Base-by-base conservation (phyloP, 2,797 vertebrate species). In the Huso huso region DNA sequence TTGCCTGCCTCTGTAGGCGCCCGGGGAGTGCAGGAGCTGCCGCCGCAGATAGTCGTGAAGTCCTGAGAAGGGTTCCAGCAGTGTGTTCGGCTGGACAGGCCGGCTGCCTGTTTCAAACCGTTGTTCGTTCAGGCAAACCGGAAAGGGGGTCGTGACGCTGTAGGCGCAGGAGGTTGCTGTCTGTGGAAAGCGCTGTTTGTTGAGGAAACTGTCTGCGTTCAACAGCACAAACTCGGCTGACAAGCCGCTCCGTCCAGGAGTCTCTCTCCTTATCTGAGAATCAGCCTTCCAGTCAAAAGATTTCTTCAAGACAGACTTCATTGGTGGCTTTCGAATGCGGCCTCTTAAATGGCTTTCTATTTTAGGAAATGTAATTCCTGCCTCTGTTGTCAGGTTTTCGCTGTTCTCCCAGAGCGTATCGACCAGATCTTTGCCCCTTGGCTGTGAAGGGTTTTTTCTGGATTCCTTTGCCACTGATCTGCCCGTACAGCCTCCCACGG, bases 21-120 rank as follows among this genome's bases (percentile, higher is more conserved):
- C 13, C 0, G 69, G 76, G 10, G 69, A 73, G 13, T 71, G 66
- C 6, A 70, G 65, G 48, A 76, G 65, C 70, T 78, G 74, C 48
- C 68, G 69, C 18, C 62, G 64, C 62, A 79, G 63, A 23, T 75
- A 71, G 63, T 73, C 66, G 49, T 69, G 70, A 53, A 78, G 75
- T 18, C 69, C 73, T 7, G 71, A 77, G 18, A 76, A 62, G 9
- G 73, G 75, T 23, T 74, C 70, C 49, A 73, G 58, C 37, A 72
- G 60, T 62, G 71, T 61, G 48, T 70, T 48, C 37, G 65, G 9
- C 23, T 10, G 13, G 18, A 7, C 49, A 48, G 61, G 48, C 6
- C 61, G 6, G 61, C 61, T 72, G 64, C 37, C 59, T 49, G 72
- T 60, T n/a, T 73, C 69, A 61, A 69, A 53, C 61, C 5, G 4